Percentiles rank a stretch among this genome's conserved stretches.
phyloP scores from a whole-genome alignment of 2,797 vertebrate genomes.

The Loris lydekkerianus region DNA sequence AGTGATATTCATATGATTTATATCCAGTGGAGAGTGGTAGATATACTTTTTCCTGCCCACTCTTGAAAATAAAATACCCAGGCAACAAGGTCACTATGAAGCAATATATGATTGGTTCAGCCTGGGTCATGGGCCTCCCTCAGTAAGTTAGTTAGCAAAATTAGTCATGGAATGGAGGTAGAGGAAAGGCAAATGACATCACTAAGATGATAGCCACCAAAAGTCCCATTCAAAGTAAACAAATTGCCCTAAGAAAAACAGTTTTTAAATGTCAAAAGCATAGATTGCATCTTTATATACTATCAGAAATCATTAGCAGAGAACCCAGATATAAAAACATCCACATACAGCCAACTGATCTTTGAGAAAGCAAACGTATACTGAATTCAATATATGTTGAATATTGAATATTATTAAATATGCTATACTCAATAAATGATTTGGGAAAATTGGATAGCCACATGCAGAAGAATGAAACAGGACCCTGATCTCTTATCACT shows the following conservation, averaged over 20 bases:
- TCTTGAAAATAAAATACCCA: background rate
- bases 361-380: background rate
- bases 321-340: background rate
- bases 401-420: background rate
- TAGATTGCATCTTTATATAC: background rate
- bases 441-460: background rate
- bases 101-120: background rate
- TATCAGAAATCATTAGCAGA: background rate
- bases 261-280: background rate
- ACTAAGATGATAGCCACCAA: background rate
- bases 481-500: background rate
- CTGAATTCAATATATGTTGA: background rate
- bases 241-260: background rate
- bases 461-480: background rate
- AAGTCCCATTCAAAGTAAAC: background rate
- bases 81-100: background rate
- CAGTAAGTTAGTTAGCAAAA: conserved; percentile 47
- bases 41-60: background rate
- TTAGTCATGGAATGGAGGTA: background rate
- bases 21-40: background rate
- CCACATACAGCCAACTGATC: background rate
- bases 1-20: background rate
- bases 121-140: background rate
- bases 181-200: background rate
- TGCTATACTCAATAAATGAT: background rate